These are phyloP conservation scores for Chrysochloris asiatica DNA, from an alignment of 2,113 vertebrate genomes.

Conservation along the genomic window DNA sequence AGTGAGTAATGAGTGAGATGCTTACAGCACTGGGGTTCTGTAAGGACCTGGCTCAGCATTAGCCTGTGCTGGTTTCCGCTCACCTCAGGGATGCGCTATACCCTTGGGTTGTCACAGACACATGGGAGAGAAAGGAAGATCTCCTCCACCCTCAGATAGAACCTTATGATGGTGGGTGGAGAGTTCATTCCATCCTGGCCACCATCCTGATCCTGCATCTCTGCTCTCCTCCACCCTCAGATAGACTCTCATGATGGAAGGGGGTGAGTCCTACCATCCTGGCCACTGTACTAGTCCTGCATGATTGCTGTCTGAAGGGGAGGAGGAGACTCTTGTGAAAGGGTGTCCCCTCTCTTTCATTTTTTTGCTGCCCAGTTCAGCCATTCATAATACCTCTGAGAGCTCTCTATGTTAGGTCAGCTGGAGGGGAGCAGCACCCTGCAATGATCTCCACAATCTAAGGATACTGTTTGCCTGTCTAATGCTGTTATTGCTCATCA, in stretches of 20 bases:
- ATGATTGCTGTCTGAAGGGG: fast-evolving
- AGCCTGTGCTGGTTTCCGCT: neutral
- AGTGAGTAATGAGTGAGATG: no score
- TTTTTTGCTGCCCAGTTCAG: fast-evolving
- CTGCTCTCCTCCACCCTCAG: fast-evolving
- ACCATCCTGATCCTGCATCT: fast-evolving
- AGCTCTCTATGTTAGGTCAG: fast-evolving
- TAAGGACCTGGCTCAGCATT: fast-evolving
- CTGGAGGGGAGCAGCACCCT: fast-evolving
- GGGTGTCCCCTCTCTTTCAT: fast-evolving
- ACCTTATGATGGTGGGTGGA: neutral
- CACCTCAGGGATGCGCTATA: fast-evolving
- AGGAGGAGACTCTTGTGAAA: fast-evolving
- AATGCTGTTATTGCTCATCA: no score
- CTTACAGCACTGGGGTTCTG: neutral
- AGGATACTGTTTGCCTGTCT: fast-evolving
- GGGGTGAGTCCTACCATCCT: no score
- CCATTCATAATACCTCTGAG: neutral
- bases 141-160: neutral
- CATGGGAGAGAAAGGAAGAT: neutral
- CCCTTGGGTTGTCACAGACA: neutral
- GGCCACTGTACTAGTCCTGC: neutral
- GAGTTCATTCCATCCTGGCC: neutral
- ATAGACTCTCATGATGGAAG: neutral
- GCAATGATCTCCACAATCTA: fast-evolving